phyloP scores from a whole-genome alignment of 2,113 vertebrate species.

The Chiloscyllium plagiosum region DNA sequence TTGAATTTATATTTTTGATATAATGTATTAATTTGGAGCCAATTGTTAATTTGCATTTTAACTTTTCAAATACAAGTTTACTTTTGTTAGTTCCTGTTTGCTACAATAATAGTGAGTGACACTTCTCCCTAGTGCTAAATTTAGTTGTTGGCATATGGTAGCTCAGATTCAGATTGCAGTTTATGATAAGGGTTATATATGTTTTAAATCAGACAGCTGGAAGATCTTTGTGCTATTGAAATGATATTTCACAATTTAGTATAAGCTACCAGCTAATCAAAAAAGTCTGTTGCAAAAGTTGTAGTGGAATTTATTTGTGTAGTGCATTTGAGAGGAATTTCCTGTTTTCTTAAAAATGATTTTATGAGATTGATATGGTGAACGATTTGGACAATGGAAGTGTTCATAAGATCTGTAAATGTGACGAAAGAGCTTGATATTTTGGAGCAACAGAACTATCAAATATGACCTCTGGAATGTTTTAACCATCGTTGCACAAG shows the following conservation, averaged over 20 bases:
- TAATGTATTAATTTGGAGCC: neutral
- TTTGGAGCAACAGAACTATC: neutral
- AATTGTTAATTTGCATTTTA: neutral
- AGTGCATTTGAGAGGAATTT: neutral
- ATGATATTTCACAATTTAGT: neutral
- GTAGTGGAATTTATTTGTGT: neutral
- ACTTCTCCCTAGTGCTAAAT: neutral
- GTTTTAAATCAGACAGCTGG: neutral
- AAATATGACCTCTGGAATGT: neutral
- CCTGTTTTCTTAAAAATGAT: neutral
- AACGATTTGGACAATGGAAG: neutral
- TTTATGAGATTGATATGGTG: neutral
- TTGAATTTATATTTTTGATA: neutral
- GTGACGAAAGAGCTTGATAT: neutral
- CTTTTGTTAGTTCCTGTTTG: neutral
- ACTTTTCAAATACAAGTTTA: neutral
- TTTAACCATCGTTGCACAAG: neutral
- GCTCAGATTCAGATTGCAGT: neutral
- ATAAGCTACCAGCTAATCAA: neutral
- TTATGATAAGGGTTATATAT: neutral
- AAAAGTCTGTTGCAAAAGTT: neutral
- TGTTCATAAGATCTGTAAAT: neutral
- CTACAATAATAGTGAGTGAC: neutral
- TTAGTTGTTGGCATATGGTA: neutral
- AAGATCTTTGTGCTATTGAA: neutral